phyloP scores from a whole-genome alignment of 1,140 invertebrate genomes.

The Calliphora vicina region DNA sequence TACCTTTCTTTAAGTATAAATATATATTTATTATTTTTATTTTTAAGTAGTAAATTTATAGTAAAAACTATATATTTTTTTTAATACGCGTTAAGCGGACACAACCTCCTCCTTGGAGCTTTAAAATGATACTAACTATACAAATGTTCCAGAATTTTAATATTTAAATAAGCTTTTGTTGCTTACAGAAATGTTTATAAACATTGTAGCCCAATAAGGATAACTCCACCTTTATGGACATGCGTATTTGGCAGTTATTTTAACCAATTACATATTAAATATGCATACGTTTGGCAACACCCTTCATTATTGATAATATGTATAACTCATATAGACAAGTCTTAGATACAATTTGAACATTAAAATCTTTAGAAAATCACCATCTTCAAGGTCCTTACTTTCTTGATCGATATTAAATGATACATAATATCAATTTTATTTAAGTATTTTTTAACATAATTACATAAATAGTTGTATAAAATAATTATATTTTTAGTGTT shows the following conservation, averaged over 20 bases:
- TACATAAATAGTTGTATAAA: too few relatives aligned
- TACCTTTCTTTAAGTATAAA: too few relatives aligned
- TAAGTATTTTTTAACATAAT: too few relatives aligned
- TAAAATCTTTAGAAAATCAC: too few relatives aligned
- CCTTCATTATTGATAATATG: background rate
- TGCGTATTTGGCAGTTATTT: background rate
- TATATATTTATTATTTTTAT: too few relatives aligned
- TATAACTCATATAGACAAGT: too few relatives aligned
- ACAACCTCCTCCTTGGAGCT: background rate
- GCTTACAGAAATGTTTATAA: slow-evolving; percentile 12
- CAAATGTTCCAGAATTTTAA: background rate
- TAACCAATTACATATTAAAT: background rate
- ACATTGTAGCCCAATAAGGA: background rate
- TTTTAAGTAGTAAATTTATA: too few relatives aligned
- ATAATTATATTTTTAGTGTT: too few relatives aligned
- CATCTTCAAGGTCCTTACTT: too few relatives aligned
- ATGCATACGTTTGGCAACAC: background rate
- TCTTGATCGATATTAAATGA: too few relatives aligned
- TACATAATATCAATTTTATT: too few relatives aligned
- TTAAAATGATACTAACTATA: background rate
- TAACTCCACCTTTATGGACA: background rate
- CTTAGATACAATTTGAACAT: too few relatives aligned
- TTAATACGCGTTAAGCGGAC: background rate
- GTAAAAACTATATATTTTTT: background rate
- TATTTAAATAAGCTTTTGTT: background rate